Evolutionary conservation across 2,113 vertebrate species (phyloP).

Genomic region (Brachyhypopomus gauderio): DNA sequence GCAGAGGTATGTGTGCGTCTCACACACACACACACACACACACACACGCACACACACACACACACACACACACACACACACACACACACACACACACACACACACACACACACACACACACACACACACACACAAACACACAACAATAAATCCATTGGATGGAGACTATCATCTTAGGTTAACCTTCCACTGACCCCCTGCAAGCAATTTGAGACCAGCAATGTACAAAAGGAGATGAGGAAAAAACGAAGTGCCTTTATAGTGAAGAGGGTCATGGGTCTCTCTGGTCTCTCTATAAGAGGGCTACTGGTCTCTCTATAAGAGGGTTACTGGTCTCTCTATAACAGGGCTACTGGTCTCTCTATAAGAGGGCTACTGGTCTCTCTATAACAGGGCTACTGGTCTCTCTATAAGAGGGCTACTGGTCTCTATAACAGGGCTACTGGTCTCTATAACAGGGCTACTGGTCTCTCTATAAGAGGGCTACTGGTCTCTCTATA

Average conservation of each 20-base stretch:
- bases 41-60: neutral
- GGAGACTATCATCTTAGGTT: constrained; percentile 31
- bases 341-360: too few relatives aligned
- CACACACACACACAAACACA: neutral
- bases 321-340: too few relatives aligned
- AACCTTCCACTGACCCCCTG: constrained; percentile 29
- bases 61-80: constrained; percentile 13
- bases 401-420: constrained; percentile 16
- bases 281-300: neutral
- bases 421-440: constrained; percentile 16
- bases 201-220: constrained; percentile 40
- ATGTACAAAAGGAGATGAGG: constrained; percentile 48
- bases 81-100: neutral
- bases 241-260: constrained; percentile 14
- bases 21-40: too few relatives aligned
- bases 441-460: too few relatives aligned
- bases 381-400: neutral
- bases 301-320: too few relatives aligned
- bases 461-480: too few relatives aligned
- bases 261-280: constrained; percentile 20
- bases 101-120: neutral
- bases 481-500: too few relatives aligned
- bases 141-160: constrained; percentile 24
- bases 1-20: constrained; percentile 87
- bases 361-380: too few relatives aligned